Percentiles rank a stretch among this genome's conserved stretches.
These are phyloP conservation scores for Crocidura indochinensis DNA, from an alignment of 2,797 vertebrate species.

Conservation along the genomic window DNA sequence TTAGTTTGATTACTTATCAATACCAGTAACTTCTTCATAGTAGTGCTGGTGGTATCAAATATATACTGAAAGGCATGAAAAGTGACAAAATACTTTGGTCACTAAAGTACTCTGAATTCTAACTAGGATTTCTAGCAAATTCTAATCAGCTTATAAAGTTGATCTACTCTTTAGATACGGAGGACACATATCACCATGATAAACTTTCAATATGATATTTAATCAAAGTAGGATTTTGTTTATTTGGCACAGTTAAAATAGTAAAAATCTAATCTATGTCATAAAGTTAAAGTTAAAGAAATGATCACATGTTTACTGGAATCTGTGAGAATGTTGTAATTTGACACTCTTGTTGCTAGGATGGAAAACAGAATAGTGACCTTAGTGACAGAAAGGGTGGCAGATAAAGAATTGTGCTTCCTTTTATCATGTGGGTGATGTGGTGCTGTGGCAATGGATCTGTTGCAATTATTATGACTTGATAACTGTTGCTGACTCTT, in stretches of 20 bases:
- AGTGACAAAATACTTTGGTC: background rate
- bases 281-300: conserved; percentile 6
- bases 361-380: background rate
- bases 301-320: background rate
- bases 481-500: no score
- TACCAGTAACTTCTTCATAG: background rate
- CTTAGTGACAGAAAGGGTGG: background rate
- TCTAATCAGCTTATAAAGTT: background rate
- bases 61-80: background rate
- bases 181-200: background rate
- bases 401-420: background rate
- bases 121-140: background rate
- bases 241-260: background rate
- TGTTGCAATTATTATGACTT: no score
- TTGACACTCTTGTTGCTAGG: conserved; percentile 19
- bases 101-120: background rate
- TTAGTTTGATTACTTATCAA: background rate
- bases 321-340: background rate
- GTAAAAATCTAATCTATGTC: background rate
- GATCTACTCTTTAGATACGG: background rate
- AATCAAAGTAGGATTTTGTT: background rate
- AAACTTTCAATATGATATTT: background rate
- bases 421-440: no score
- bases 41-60: background rate
- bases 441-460: no score